Percentiles rank a stretch among this genome's conserved stretches.
Evolutionary conservation across 2,113 vertebrate genomes (phyloP).

Genomic region (Passerina amoena): DNA sequence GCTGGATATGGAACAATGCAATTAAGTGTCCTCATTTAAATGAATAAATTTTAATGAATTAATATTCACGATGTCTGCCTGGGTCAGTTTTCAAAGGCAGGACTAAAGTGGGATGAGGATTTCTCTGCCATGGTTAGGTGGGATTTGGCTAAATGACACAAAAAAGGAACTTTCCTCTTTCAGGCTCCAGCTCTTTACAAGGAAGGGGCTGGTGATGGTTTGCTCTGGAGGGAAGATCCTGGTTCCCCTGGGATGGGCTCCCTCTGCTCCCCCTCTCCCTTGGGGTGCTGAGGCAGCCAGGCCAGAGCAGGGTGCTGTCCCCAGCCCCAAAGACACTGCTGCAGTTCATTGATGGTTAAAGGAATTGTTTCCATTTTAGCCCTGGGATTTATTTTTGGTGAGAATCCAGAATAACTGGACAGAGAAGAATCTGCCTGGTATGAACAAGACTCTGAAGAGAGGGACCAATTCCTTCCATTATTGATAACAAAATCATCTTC

Average conservation of each 20-base stretch:
- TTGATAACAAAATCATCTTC: constrained; percentile 51
- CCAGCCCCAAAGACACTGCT: not conserved
- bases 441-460: constrained; percentile 18
- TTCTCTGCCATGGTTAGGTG: not conserved
- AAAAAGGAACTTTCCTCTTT: not conserved
- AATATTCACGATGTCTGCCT: not conserved
- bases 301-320: not conserved
- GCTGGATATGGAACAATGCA: not conserved
- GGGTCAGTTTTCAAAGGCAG: not conserved
- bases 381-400: not conserved
- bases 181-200: not conserved
- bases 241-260: not conserved
- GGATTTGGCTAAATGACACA: not conserved
- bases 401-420: not conserved
- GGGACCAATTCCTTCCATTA: constrained; percentile 18
- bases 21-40: not conserved
- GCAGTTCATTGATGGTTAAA: not conserved
- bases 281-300: not conserved
- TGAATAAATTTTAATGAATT: not conserved
- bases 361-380: not conserved
- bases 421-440: not conserved
- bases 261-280: not conserved
- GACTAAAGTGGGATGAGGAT: not conserved
- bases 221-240: not conserved
- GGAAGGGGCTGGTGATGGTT: not conserved